These are phyloP conservation scores for Tautogolabrus adspersus DNA, from an alignment of 2,113 vertebrate species.

Conservation along the genomic window DNA sequence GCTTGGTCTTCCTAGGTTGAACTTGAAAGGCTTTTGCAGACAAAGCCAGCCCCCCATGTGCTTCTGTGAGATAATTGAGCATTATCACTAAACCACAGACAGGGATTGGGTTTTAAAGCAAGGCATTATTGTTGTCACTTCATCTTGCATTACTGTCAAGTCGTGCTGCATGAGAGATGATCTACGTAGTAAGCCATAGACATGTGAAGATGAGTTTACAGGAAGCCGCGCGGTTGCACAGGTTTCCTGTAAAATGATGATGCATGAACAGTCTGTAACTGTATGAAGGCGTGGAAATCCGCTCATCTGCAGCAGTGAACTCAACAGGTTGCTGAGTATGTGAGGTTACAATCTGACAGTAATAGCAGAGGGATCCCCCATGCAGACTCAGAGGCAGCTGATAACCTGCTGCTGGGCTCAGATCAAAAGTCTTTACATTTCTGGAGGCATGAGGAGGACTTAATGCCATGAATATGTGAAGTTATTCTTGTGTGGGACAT, in stretches of 20 bases:
- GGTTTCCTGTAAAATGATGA: background rate
- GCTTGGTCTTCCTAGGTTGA: slow-evolving; percentile 48
- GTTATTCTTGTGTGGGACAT: slow-evolving; percentile 9
- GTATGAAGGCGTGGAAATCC: background rate
- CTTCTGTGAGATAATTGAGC: background rate
- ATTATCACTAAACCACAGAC: background rate
- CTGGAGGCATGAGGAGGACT: background rate
- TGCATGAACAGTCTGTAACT: background rate
- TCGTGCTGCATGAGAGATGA: background rate
- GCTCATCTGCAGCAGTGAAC: background rate
- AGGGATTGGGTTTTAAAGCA: background rate
- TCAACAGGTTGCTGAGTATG: background rate
- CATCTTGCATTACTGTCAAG: background rate
- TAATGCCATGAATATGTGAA: background rate
- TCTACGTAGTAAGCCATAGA: background rate
- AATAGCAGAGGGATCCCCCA: background rate
- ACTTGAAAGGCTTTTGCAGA: slow-evolving; percentile 27
- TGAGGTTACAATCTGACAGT: background rate
- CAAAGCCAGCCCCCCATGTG: slow-evolving; percentile 23
- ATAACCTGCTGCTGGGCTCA: background rate
- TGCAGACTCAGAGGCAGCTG: slow-evolving; percentile 12
- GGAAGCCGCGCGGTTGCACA: background rate
- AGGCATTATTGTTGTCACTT: background rate
- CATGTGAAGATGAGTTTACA: background rate
- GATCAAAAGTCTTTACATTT: background rate